phyloP scores from a whole-genome alignment of 1,140 invertebrate genomes.

The Melitaea cinxia region DNA sequence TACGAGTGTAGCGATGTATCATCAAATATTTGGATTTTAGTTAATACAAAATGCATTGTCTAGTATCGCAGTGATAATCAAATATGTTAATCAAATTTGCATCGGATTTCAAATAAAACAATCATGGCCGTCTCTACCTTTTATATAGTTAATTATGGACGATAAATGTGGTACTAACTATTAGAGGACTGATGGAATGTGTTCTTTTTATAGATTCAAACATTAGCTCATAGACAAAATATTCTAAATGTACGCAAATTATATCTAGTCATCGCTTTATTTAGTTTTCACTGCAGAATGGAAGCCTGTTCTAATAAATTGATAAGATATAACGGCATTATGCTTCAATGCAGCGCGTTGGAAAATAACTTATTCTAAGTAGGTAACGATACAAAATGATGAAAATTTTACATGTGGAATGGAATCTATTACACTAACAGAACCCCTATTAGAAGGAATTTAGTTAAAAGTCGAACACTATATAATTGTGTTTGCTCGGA shows the following conservation, averaged over 20 bases:
- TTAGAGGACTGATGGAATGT: conserved; percentile 11
- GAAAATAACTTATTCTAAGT: neutral
- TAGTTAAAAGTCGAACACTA: too few species aligned
- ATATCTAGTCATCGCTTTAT: conserved; percentile 12
- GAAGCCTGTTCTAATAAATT: conserved; percentile 13
- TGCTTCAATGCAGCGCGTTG: neutral
- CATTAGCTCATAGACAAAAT: conserved; percentile 13
- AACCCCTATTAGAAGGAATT: too few species aligned
- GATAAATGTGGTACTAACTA: neutral
- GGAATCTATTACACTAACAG: too few species aligned
- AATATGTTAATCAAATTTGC: conserved; percentile 3
- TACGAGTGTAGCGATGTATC: too few species aligned
- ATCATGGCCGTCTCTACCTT: neutral
- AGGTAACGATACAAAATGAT: neutral
- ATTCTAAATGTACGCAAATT: neutral
- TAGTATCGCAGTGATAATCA: neutral
- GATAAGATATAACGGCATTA: conserved; percentile 11
- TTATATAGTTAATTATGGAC: neutral
- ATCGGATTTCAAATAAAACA: neutral
- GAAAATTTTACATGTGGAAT: neutral
- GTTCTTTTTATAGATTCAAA: conserved; percentile 30
- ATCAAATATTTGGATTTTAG: neutral
- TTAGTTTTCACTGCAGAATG: conserved; percentile 8
- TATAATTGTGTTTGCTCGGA: too few species aligned
- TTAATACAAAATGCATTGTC: neutral